Evolutionary conservation across 2,797 vertebrate species (phyloP).

Genomic region (Trematomus bernacchii): DNA sequence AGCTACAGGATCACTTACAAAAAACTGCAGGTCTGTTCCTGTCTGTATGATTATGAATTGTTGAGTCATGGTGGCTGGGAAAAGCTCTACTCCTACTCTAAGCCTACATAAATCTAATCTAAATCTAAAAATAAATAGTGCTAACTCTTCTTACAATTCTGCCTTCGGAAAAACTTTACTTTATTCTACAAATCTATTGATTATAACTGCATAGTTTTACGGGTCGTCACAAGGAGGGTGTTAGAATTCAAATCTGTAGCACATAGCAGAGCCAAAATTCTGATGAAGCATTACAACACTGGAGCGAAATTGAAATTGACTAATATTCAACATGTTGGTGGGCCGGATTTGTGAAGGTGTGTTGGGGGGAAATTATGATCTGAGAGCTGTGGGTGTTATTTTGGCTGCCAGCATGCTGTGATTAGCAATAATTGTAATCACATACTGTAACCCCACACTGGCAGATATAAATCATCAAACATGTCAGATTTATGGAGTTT

Average conservation of each 20-base stretch:
- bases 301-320: neutral
- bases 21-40: slow-evolving; percentile 59
- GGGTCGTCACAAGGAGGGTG: neutral
- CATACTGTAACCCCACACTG: neutral
- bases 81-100: slow-evolving; percentile 2
- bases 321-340: neutral
- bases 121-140: neutral
- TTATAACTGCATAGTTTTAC: neutral
- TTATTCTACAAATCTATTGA: neutral
- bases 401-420: neutral
- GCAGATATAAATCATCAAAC: slow-evolving; percentile 16
- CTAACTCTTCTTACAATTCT: neutral
- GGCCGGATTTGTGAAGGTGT: neutral
- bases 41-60: slow-evolving; percentile 29
- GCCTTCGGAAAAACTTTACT: neutral
- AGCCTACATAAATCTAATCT: neutral
- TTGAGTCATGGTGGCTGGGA: slow-evolving; percentile 39
- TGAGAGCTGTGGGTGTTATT: neutral
- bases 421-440: slow-evolving; percentile 16
- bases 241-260: neutral
- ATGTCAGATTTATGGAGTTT: slow-evolving; percentile 9
- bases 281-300: neutral
- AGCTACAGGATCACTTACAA: slow-evolving; percentile 26
- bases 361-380: neutral
- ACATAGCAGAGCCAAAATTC: neutral